Base-by-base conservation (phyloP, 2,888 invertebrate species). In the Caenorhabditis macrosperma region DNA sequence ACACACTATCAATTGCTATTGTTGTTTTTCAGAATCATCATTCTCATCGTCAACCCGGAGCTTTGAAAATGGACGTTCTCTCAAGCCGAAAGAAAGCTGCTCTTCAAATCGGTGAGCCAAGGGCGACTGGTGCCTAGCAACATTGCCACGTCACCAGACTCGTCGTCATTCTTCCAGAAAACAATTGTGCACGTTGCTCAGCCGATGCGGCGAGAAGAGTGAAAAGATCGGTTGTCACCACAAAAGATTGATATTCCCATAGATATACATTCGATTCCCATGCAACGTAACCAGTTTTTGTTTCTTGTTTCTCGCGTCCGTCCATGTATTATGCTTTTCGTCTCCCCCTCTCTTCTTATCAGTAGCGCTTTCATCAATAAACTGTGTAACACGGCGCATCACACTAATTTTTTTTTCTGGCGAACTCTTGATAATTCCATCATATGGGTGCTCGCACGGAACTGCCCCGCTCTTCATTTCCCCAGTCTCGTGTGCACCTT, bases 341-440 rank as follows among this genome's bases (percentile, higher is more conserved):
- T n/a, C n/a, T n/a, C 44, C 33, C 9, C 33, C 33, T 38, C 15
- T 44, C 10, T 17, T 10, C 44, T 44, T 44, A 44, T 44, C 44
- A 44, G 17, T 17, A 10, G 44, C 44, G 17, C 20, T 44, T 33
- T 44, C 17, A 17, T 44, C 44, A 44, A 44, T 44, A 44, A 44
- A 44, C 44, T 44, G 44, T 44, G 44, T 44, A 44, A 6, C 44
- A 44, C 44, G n/a, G n/a, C n/a, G 44, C 44, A 44, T 44, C 44
- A 44, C 17, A 17, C 44, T 17, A 17, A 10, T 44, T 44, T 44
- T 44, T n/a, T n/a, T n/a, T n/a, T n/a, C n/a, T n/a, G n/a, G 4
- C 44, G 44, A 44, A 44, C 44, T 44, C 44, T 9, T 44, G 44
- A 44, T 44, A 44, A 44, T 44, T 44, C n/a, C n/a, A 44, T 44